Percentiles rank a stretch among this genome's conserved stretches.
These are phyloP conservation scores for Amyelois transitella DNA, from an alignment of 1,140 invertebrate genomes.

Conservation along the genomic window DNA sequence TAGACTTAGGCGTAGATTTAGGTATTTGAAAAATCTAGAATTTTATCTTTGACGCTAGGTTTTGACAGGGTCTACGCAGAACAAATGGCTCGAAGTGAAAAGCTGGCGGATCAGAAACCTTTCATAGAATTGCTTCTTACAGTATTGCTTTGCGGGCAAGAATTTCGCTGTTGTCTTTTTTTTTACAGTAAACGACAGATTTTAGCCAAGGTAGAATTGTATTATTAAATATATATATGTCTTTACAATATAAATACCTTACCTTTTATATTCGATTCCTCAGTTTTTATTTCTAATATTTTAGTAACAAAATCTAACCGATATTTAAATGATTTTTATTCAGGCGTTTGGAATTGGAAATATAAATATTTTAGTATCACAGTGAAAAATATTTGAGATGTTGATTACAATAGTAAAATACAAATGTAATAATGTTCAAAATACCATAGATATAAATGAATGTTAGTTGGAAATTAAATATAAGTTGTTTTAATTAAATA, in stretches of 20 bases:
- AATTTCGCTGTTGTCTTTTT: slow-evolving; percentile 55
- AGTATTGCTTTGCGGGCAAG: slow-evolving; percentile 21
- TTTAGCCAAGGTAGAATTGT: not conserved
- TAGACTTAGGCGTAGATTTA: slow-evolving; percentile 61
- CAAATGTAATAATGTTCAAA: slow-evolving; percentile 14
- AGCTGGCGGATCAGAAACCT: slow-evolving; percentile 7
- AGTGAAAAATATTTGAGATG: too few species aligned
- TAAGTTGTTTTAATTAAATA: slow-evolving; percentile 16
- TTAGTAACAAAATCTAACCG: too few species aligned
- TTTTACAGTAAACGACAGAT: not conserved
- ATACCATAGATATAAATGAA: slow-evolving; percentile 9
- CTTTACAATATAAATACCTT: too few species aligned
- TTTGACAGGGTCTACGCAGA: slow-evolving; percentile 64
- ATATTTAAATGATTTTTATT: not conserved
- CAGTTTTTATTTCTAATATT: too few species aligned
- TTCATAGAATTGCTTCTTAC: slow-evolving; percentile 10
- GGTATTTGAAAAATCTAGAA: slow-evolving; percentile 59
- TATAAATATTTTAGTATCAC: not conserved
- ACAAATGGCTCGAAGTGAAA: slow-evolving; percentile 3
- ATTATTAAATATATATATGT: too few species aligned
- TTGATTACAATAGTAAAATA: not conserved
- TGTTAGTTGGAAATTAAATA: slow-evolving; percentile 12
- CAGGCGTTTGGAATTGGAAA: not conserved
- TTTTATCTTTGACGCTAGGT: slow-evolving; percentile 66
- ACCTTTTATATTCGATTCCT: too few species aligned